Conservation (phyloP, 2,888 invertebrate species). For the Quadriops clusia region DNA sequence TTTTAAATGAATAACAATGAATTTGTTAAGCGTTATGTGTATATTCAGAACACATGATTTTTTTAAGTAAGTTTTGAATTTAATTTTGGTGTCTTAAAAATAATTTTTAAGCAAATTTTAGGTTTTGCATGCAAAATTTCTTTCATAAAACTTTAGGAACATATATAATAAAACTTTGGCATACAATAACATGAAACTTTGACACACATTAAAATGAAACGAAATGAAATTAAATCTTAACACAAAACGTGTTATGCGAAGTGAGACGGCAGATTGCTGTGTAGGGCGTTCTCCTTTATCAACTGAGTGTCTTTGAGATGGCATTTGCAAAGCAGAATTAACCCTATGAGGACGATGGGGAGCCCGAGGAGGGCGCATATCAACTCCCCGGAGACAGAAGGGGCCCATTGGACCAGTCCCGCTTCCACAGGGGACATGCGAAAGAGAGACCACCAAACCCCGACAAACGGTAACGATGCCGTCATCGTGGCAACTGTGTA, state of each 20-base stretch:
- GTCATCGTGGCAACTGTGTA: slow-evolving; percentile 43
- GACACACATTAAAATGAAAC: background rate
- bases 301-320: slow-evolving; percentile 38
- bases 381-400: slow-evolving; percentile 47
- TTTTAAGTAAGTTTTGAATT: too few species aligned
- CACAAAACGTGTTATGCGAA: slow-evolving; percentile 10
- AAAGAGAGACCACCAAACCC: slow-evolving; percentile 48
- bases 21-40: too few species aligned
- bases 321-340: slow-evolving; percentile 41
- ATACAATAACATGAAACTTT: slow-evolving; percentile 1
- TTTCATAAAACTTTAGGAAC: slow-evolving; percentile 1
- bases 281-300: slow-evolving; percentile 9
- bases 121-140: too few species aligned
- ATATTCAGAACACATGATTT: too few species aligned
- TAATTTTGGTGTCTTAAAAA: too few species aligned
- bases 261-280: slow-evolving; percentile 9
- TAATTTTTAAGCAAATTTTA: too few species aligned
- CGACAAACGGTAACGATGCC: slow-evolving; percentile 42
- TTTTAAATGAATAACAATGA: too few species aligned
- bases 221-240: background rate
- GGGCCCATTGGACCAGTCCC: slow-evolving; percentile 41
- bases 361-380: slow-evolving; percentile 47
- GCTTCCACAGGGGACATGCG: slow-evolving; percentile 36
- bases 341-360: slow-evolving; percentile 44
- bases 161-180: too few species aligned